Evolutionary conservation across 1,140 invertebrate species (phyloP).

Genomic region (Gerris buenoi): DNA sequence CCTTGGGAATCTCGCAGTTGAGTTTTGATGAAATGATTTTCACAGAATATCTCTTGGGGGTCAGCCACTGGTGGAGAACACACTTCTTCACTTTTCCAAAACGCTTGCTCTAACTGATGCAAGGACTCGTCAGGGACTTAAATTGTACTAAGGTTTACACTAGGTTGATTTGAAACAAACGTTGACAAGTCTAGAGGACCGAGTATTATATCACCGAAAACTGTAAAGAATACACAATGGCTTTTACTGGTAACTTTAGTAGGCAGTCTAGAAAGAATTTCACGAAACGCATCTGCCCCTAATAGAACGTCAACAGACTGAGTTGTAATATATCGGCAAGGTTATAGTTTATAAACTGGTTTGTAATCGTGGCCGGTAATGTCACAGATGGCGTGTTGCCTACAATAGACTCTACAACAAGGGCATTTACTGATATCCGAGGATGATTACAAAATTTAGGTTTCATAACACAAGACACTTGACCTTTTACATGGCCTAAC

Average conservation of each 20-base stretch:
- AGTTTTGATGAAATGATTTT: not conserved
- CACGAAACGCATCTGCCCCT: not conserved
- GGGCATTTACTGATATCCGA: not conserved
- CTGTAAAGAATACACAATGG: too few relatives aligned
- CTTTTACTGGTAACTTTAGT: too few relatives aligned
- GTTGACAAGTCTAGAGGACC: too few relatives aligned
- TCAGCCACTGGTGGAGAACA: not conserved
- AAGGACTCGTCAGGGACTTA: too few relatives aligned
- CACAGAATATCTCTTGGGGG: not conserved
- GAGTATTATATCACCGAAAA: not conserved
- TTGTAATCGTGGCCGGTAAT: not conserved
- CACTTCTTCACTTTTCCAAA: not conserved
- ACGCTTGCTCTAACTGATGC: not conserved
- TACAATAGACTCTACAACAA: not conserved
- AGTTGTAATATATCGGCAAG: not conserved
- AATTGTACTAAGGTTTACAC: too few relatives aligned
- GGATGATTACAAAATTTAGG: not conserved
- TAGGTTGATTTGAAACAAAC: too few relatives aligned
- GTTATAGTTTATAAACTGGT: not conserved
- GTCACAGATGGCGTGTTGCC: not conserved
- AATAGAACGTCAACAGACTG: not conserved
- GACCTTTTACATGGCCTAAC: not conserved
- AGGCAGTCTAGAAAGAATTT: not conserved
- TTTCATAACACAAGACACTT: not conserved
- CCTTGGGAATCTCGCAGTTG: not conserved